Evolutionary conservation across 2,888 invertebrate genomes (phyloP).

Genomic region (Scaeva pyrastri): DNA sequence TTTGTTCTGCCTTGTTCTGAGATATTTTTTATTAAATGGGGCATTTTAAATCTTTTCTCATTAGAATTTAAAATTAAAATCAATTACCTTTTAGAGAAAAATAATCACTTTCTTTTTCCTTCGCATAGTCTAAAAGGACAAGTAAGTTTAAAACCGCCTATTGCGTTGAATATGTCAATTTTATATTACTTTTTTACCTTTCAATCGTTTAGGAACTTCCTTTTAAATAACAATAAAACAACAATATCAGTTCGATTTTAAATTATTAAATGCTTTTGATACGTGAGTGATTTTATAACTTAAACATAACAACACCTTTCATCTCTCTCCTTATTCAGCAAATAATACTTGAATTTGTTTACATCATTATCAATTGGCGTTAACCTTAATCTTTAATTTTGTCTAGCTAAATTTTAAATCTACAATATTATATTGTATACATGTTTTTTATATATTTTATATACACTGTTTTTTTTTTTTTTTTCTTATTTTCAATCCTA

Average conservation of each 20-base stretch:
- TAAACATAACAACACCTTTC: neutral
- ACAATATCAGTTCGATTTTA: neutral
- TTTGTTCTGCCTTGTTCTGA: no score
- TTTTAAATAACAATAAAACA: neutral
- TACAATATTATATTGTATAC: slow-evolving; percentile 5
- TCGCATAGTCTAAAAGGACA: no score
- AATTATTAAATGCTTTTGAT: slow-evolving; percentile 8
- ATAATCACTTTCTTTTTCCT: no score
- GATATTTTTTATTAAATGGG: no score
- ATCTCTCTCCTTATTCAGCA: neutral
- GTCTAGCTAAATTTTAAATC: slow-evolving; percentile 15
- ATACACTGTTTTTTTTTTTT: neutral
- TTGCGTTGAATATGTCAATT: no score
- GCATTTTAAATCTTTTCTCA: no score
- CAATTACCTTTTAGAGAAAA: no score
- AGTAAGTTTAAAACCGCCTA: no score
- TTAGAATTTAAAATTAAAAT: no score
- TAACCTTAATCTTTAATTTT: neutral
- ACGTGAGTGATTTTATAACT: neutral
- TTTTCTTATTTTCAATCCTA: neutral
- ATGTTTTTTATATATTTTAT: slow-evolving; percentile 3
- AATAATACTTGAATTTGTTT: neutral
- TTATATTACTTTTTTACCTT: no score
- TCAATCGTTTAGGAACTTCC: no score
- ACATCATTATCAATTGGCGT: neutral